Percentiles rank a stretch among this genome's conserved stretches.
These are phyloP conservation scores for Junonia oenone DNA, from an alignment of 2,888 invertebrate species.

Conservation along the genomic window DNA sequence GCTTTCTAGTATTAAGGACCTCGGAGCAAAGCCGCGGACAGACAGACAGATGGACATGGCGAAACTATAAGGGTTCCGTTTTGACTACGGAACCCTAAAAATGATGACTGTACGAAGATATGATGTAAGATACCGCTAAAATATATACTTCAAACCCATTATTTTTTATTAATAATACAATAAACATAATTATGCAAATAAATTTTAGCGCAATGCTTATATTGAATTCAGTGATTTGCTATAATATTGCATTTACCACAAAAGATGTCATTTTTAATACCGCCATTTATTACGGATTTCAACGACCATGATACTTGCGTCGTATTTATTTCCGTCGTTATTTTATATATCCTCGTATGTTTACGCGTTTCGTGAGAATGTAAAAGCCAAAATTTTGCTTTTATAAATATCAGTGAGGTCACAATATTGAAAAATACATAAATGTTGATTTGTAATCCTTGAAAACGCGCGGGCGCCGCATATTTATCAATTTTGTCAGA, in stretches of 20 bases:
- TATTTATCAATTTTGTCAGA: neutral
- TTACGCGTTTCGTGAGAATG: neutral
- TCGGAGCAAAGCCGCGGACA: too few relatives aligned
- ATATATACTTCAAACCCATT: neutral
- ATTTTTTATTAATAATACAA: too few relatives aligned
- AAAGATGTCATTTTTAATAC: constrained; percentile 5
- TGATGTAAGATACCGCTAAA: too few relatives aligned
- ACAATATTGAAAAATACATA: neutral
- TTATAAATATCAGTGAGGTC: neutral
- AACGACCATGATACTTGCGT: neutral
- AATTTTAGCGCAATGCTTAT: constrained; percentile 4
- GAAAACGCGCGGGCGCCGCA: neutral
- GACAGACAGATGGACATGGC: too few relatives aligned
- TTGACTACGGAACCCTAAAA: too few relatives aligned
- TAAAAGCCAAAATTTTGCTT: neutral
- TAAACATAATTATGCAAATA: too few relatives aligned
- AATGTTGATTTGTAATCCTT: neutral
- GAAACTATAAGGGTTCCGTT: too few relatives aligned
- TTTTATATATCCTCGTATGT: neutral
- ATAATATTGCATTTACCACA: neutral
- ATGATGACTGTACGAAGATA: too few relatives aligned
- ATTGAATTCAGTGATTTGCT: constrained; percentile 1
- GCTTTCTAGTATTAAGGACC: too few relatives aligned
- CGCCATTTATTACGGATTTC: constrained; percentile 2
- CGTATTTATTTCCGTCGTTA: neutral